Evolutionary conservation across 23 tunicate species (phyloP).

Genomic region (Styela clava): DNA sequence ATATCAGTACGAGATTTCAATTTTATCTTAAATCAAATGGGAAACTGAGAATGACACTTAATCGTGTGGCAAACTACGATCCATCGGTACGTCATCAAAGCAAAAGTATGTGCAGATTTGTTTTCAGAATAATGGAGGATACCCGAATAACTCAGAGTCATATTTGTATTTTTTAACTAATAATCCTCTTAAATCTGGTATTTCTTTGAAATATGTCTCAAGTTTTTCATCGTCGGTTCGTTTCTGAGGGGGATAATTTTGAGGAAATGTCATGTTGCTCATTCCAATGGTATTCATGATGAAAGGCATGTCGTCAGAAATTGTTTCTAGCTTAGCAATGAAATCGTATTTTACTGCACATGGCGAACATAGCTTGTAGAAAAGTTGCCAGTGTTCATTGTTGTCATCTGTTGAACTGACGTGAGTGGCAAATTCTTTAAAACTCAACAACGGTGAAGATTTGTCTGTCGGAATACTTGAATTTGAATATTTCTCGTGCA

Average conservation of each 20-base stretch:
- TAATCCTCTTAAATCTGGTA: background rate
- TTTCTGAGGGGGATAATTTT: background rate
- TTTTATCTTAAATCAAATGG: too few species aligned
- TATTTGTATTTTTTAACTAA: constrained; percentile 17
- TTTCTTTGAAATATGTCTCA: background rate
- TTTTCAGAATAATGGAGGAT: constrained; percentile 1
- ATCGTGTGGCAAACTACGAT: too few species aligned
- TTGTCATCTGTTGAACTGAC: background rate
- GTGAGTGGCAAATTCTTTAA: background rate
- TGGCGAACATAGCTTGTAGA: constrained; percentile 13
- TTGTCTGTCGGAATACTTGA: background rate
- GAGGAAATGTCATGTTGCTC: constrained; percentile 3
- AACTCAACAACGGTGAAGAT: constrained; percentile 3
- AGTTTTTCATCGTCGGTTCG: background rate
- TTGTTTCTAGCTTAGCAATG: constrained; percentile 18
- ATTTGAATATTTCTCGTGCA: background rate
- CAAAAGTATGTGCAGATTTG: too few species aligned
- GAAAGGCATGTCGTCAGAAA: background rate
- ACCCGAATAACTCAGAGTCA: constrained; percentile 23
- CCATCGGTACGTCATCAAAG: too few species aligned
- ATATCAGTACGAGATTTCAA: too few species aligned
- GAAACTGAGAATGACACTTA: too few species aligned
- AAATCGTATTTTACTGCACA: constrained; percentile 22
- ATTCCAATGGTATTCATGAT: background rate
- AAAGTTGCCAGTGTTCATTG: constrained; percentile 11